These are phyloP conservation scores for Drepana falcataria DNA, from an alignment of 2,888 invertebrate genomes.

Conservation along the genomic window DNA sequence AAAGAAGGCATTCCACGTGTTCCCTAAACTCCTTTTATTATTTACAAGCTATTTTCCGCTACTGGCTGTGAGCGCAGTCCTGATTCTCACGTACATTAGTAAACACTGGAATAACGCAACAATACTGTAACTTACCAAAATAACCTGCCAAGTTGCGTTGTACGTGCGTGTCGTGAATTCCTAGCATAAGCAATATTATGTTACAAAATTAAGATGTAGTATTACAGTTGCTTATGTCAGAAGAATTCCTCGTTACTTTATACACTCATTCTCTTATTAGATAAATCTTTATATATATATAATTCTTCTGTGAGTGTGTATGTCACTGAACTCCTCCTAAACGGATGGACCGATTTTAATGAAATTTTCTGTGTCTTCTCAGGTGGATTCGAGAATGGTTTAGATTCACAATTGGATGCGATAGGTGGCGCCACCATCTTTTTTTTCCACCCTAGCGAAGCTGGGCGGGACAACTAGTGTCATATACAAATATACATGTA, in stretches of 20 bases:
- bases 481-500: too few species aligned
- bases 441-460: too few species aligned
- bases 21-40: slow-evolving; percentile 41
- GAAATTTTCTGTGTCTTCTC: too few species aligned
- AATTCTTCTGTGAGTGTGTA: too few species aligned
- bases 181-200: not conserved
- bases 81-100: slow-evolving; percentile 39
- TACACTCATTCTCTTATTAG: too few species aligned
- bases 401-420: too few species aligned
- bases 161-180: not conserved
- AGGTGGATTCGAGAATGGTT: too few species aligned
- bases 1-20: slow-evolving; percentile 32
- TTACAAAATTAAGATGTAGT: not conserved
- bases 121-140: slow-evolving; percentile 4
- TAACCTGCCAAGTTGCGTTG: not conserved
- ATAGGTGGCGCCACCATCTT: too few species aligned
- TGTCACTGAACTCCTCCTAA: too few species aligned
- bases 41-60: slow-evolving; percentile 50
- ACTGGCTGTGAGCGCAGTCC: slow-evolving; percentile 38
- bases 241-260: not conserved
- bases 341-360: too few species aligned
- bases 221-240: not conserved
- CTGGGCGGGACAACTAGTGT: too few species aligned
- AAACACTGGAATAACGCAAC: slow-evolving; percentile 16
- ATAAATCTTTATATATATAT: too few species aligned